phyloP scores from a whole-genome alignment of 2,888 invertebrate genomes.

The Lycocerus yunnanus region DNA sequence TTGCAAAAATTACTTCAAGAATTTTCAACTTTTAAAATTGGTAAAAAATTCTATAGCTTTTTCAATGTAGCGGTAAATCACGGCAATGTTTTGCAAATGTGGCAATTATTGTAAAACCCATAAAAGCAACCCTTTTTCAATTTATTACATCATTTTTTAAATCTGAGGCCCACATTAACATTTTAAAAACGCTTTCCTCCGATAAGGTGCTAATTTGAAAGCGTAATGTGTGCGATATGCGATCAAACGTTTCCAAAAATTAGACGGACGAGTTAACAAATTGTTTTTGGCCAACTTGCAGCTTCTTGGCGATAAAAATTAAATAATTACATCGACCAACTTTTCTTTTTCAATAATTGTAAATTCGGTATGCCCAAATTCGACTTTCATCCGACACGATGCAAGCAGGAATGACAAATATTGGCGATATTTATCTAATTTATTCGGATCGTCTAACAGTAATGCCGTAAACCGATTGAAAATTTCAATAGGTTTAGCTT shows the following conservation, averaged over 20 bases:
- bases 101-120: background rate
- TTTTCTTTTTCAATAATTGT: background rate
- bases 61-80: background rate
- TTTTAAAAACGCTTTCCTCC: background rate
- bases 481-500: slow-evolving; percentile 18
- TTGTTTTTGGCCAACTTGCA: background rate
- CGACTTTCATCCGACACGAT: slow-evolving; percentile 16
- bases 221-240: background rate
- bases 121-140: background rate
- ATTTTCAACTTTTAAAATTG: background rate
- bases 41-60: background rate
- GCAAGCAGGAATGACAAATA: slow-evolving; percentile 24
- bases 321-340: background rate
- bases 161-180: background rate
- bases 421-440: slow-evolving; percentile 23
- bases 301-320: background rate
- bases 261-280: background rate
- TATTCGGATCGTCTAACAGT: slow-evolving; percentile 21
- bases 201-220: background rate
- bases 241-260: background rate
- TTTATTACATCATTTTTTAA: background rate
- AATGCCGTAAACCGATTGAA: slow-evolving; percentile 17
- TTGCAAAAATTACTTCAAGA: background rate
- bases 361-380: slow-evolving; percentile 6
- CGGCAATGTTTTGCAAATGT: background rate